Evolutionary conservation across 2,888 invertebrate species (phyloP), one percentile per base, ranked within the genome.

Genomic region (Mimumesa dahlbomi): DNA sequence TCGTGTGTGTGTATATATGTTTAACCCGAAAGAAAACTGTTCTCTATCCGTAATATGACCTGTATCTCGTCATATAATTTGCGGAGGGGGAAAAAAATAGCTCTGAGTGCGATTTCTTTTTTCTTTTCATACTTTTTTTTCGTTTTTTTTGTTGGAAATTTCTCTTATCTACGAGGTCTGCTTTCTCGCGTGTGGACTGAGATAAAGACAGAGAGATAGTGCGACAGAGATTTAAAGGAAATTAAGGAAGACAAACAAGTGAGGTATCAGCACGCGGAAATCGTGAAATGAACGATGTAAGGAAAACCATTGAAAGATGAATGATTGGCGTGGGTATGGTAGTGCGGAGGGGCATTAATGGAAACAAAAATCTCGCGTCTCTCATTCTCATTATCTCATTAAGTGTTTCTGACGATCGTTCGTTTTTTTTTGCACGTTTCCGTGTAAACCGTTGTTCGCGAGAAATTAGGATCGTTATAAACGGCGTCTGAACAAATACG

Each of bases 1-100:
- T 74, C 73, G 74, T 81, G 77, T 62, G 7, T 56, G 69, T 65
- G 67, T 29, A 61, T 75, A 79, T 75, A 67, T 75, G 67, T 57
- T 73, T 56, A 68, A 63, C 72, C 67, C 68, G 68, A 75, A 69
- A 73, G 63, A 77, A 62, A 81, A 81, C 53, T 66, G 40, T 67
- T 76, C 54, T 53, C 36, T 63, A 53, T 53, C 19, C 59, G 52
- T 43, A 40, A 31, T 45, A 36, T 38, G 53, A 42, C 46, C 36
- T 52, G 45, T 25, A 40, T 14, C 49, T 25, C n/a, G 48, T 63
- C 48, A 1, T 14, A 34, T 53, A 31, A 18, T 59, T 34, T 22
- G 40, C n/a, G 31, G 53, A 63, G 61, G 49, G 49, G 69, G 68
- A 68, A 69, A 67, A 69, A 64, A 66, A 25, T 70, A 70, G 68